Evolutionary conservation across 1,140 invertebrate genomes (phyloP), one percentile per base, ranked within the genome.

Genomic region (Drosophila arawakana): DNA sequence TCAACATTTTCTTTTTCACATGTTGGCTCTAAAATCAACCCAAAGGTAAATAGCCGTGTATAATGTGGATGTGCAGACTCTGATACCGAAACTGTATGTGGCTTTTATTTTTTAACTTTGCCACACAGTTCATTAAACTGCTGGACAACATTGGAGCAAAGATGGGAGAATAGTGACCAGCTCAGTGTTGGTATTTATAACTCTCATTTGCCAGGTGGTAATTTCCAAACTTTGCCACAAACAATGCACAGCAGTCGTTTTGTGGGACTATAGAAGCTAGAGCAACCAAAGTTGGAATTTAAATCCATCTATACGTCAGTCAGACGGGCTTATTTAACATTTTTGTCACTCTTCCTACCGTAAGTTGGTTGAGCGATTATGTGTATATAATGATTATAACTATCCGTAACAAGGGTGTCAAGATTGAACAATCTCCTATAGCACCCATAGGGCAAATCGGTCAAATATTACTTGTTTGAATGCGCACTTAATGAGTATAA

Each of bases 91-190:
- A 9, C 37, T 55, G 52, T 54, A 13, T 59, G 25, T 69, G 11
- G 1, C 7, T 52, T 11, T 52, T 11, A 15, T 49, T 46, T 50
- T 37, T 66, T 49, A 43, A 55, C 58, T 35, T 21, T 49, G 37
- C 21, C 43, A 58, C 49, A 59, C 65, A 86, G 83, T 86, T 86
- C 83, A 86, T 86, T 83, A 88, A 86, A 86, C 84, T 70, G 62
- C 44, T 57, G 72, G 50, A 63, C 18, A 54, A 30, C 50, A 70
- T 21, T 69, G 57, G 49, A n/a, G 7, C 37, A 44, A 15, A 44
- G 54, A 21, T 4, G 68, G 41, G 15, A 30, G 15, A 46, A 37
- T 35, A 47, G 47, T 66, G 34, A n/a, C 25, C 11, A 65, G 50
- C 30, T 44, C 10, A 62, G 46, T 30, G 30, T 8, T 30, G 75